Base-by-base conservation (phyloP, 2,888 invertebrate genomes). In the Falcaria lacertinaria region DNA sequence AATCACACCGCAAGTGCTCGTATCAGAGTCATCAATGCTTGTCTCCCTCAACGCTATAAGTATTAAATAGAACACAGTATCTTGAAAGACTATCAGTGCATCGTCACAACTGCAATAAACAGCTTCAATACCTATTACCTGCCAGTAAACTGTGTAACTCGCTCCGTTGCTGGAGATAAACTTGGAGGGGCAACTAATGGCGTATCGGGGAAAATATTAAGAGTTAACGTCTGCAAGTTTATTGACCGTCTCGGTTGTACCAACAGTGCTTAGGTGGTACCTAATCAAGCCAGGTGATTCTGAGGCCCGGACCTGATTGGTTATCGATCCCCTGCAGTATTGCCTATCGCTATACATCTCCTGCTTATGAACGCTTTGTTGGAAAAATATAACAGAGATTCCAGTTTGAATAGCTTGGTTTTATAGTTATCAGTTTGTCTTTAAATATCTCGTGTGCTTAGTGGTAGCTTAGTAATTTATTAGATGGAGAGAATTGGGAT, bases 251-350 rank as follows among this genome's bases (percentile, higher is more conserved):
- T 60, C 51, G 52, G 50, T 48, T 48, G 54, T 53, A 54, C 53
- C 58, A 64, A 54, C 60, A 68, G 69, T 69, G 69, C 74, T 75
- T 71, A 72, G 74, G 62, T 64, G 64, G 67, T 64, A 69, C 71
- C 78, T 82, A 85, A 86, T 85, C 83, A 80, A 67, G 62, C 28
- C 72, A 79, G 80, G 81, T 83, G 80, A 79, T 77, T 74, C 71
- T 35, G 33, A 52, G 48, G 57, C 47, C 47, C 47, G 48, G 47
- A 34, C 47, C 75, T 85, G 88, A 87, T 87, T 87, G 84, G 80
- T 67, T 88, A 88, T 88, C 85, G 88, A 88, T 69, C 80, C 64
- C 50, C 44, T 62, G 66, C 71, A 68, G 66, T 69, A 64, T 67
- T 66, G 14, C 55, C 63, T 62, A 55, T 52, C 60, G 50, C 60